Evolutionary conservation across 30 jellyfish, hydroid and myxozoan species (phyloP), one percentile per base, ranked within the genome.

Genomic region (Aurelia aurita): DNA sequence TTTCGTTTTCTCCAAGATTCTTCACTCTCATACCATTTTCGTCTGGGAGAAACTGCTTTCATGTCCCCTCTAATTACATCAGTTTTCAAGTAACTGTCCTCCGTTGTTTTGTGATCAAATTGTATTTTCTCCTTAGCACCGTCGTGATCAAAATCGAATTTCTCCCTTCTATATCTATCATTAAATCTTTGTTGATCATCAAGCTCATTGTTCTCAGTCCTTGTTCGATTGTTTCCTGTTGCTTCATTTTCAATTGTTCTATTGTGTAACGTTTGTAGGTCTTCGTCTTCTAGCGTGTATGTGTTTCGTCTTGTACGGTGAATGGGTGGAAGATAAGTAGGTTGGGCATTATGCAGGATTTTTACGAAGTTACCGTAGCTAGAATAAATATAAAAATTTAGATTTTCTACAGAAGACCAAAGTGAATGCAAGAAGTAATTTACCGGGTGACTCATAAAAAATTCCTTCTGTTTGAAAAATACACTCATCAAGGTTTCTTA

Each of bases 241-340:
- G 44, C 4, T 62, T 43, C 69, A 58, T 58, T 58, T 58, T 58
- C 3, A 18, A 63, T 22, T 5, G 75, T 55, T 55, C 12, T 55
- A 3, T 55, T 55, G 25, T 19, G 71, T 26, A 27, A 68, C 2
- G n/a, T 23, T 67, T 19, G 34, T 13, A 39, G 5, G 22, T n/a
- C 69, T 8, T 23, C 53, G 67, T 61, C 79, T 21, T 77, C 88
- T 20, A 77, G 46, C 19, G 75, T 77, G 88, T 5, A 77, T 11
- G 88, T 77, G 15, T 59, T 65, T 58, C 88, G 55, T 43, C 87
- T 31, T 45, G 9, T 20, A 9, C 25, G 88, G 32, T 45, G 39
- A 15, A 77, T 25, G 13, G 88, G 88, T 12, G 88, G 88, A 28
- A 77, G 76, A 34, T 77, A 77, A 8, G 88, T 77, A 9, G 88